Evolutionary conservation across 2,113 vertebrate genomes (phyloP).

Genomic region (Perca fluviatilis): DNA sequence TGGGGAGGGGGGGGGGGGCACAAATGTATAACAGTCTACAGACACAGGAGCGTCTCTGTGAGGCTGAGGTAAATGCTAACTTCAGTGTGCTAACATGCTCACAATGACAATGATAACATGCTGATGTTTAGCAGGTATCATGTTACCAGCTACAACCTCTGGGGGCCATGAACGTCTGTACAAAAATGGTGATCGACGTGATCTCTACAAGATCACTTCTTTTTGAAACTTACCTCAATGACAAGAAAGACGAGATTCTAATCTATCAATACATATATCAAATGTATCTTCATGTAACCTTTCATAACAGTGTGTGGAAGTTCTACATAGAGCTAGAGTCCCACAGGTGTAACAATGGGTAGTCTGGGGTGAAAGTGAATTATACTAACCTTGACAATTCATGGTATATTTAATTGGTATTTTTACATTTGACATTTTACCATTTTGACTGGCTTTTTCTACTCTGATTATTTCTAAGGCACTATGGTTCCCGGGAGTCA

Average conservation of each 20-base stretch:
- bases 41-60: background rate
- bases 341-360: background rate
- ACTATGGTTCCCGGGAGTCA: slow-evolving; percentile 87
- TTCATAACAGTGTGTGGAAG: background rate
- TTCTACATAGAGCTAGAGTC: background rate
- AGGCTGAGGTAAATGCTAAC: background rate
- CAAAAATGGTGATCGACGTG: background rate
- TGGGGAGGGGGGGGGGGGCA: background rate
- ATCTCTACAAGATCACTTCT: background rate
- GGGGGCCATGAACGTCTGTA: background rate
- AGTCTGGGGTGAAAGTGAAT: background rate
- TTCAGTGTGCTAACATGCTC: background rate
- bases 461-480: slow-evolving; percentile 53
- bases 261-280: background rate
- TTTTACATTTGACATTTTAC: background rate
- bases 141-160: background rate
- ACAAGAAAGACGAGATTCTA: background rate
- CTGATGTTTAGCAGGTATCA: background rate
- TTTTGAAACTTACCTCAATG: background rate
- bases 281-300: background rate
- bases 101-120: background rate
- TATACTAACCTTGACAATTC: background rate
- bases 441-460: background rate
- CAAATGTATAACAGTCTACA: background rate
- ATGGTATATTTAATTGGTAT: background rate